Percentiles rank a stretch among this genome's conserved stretches.
Evolutionary conservation across 2,888 invertebrate genomes (phyloP).

Genomic region (Drosophila engyochracea): DNA sequence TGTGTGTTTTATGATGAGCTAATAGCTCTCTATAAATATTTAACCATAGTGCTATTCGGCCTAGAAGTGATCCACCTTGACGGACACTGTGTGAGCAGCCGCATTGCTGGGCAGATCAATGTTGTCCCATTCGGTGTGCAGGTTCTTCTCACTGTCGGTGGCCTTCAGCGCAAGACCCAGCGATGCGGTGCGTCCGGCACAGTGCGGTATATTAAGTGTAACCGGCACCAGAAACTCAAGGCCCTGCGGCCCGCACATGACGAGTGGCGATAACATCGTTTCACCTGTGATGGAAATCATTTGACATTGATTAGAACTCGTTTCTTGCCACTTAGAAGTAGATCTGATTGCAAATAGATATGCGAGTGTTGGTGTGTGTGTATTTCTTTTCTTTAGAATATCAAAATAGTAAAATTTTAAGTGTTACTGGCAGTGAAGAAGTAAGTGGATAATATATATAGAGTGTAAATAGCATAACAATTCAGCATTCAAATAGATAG

Average conservation of each 20-base stretch:
- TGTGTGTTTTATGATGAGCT: constrained; percentile 16
- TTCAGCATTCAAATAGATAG: not conserved
- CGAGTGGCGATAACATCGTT: constrained; percentile 96
- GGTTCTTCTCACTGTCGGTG: constrained; percentile 93
- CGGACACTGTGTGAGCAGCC: constrained; percentile 94
- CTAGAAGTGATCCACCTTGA: constrained; percentile 96
- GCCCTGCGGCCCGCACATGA: constrained; percentile 98
- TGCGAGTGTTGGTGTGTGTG: constrained; percentile 42
- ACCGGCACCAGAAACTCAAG: constrained; percentile 95
- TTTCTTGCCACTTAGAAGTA: not conserved
- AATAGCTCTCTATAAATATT: constrained; percentile 31
- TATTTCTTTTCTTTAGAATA: constrained; percentile 15
- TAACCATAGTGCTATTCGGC: constrained; percentile 25
- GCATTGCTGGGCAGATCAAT: constrained; percentile 93
- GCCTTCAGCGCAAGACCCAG: constrained; percentile 92
- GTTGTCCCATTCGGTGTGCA: constrained; percentile 94
- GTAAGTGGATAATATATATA: constrained; percentile 1
- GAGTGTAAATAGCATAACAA: constrained; percentile 11
- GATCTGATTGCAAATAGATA: constrained; percentile 15
- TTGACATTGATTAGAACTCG: constrained; percentile 13
- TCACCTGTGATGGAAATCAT: constrained; percentile 89
- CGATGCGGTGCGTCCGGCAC: constrained; percentile 91
- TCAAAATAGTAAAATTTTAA: constrained; percentile 11
- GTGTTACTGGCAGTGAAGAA: constrained; percentile 26
- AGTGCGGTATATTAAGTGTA: constrained; percentile 95